These are phyloP conservation scores for Anser cygnoides DNA, from an alignment of 2,113 vertebrate genomes.

Conservation along the genomic window DNA sequence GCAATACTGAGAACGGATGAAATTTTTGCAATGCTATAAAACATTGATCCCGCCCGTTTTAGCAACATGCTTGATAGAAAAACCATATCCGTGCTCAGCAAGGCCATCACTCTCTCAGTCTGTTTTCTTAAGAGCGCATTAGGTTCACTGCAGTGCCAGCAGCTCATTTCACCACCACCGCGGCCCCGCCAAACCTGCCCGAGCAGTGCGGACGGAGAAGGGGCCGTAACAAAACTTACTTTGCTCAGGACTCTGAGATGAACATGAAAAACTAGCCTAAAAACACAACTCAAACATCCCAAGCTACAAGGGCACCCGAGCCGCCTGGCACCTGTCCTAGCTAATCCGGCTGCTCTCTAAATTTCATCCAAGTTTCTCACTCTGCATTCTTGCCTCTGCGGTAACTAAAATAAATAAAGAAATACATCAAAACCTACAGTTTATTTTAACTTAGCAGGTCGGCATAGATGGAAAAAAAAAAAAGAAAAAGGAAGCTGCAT, in stretches of 20 bases:
- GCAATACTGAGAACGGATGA: not conserved
- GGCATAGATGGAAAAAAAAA: not conserved
- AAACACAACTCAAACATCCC: not conserved
- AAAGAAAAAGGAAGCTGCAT: not conserved
- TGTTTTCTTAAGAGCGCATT: not conserved
- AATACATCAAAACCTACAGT: not conserved
- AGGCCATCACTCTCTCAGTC: not conserved
- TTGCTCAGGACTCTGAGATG: not conserved
- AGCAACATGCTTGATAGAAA: not conserved
- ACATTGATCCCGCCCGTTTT: not conserved
- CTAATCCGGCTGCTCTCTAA: not conserved
- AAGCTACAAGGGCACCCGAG: not conserved
- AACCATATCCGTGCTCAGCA: too few species aligned
- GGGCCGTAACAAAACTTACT: rapidly evolving
- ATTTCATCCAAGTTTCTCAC: not conserved
- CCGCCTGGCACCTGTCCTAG: not conserved
- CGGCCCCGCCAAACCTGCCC: rapidly evolving
- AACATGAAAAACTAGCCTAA: not conserved
- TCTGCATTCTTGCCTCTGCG: not conserved
- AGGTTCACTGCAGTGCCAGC: not conserved
- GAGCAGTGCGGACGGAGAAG: rapidly evolving
- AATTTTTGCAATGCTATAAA: not conserved
- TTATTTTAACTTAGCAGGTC: slow-evolving; percentile 20
- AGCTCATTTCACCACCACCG: not conserved
- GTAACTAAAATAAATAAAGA: slow-evolving; percentile 33